These are phyloP conservation scores for Sinella curviseta DNA, from an alignment of 1,140 invertebrate genomes.

Conservation along the genomic window DNA sequence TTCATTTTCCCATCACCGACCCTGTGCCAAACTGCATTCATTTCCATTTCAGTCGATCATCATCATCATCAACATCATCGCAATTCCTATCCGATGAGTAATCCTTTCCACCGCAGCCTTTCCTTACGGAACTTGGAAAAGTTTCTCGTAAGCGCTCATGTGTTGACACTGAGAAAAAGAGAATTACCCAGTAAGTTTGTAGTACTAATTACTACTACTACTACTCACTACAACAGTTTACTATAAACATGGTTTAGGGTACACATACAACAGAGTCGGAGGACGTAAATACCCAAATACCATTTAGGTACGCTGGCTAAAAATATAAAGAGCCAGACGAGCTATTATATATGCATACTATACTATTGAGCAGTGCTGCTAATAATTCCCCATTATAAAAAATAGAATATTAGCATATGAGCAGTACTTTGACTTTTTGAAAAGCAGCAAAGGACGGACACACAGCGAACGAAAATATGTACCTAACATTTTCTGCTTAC, in stretches of 20 bases:
- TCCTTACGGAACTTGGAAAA: too few species aligned
- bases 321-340: too few species aligned
- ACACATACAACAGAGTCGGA: neutral
- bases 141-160: too few species aligned
- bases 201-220: too few species aligned
- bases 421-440: neutral
- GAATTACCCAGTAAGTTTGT: too few species aligned
- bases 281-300: conserved; percentile 6
- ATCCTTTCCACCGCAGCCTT: too few species aligned
- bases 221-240: too few species aligned
- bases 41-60: conserved; percentile 18
- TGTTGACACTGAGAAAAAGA: too few species aligned
- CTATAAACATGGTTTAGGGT: too few species aligned
- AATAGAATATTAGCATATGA: neutral
- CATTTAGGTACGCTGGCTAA: neutral
- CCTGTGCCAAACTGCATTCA: conserved; percentile 9
- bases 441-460: neutral
- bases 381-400: neutral
- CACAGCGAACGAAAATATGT: neutral
- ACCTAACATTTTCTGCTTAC: neutral
- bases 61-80: neutral
- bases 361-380: too few species aligned
- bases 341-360: neutral
- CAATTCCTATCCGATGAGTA: conserved; percentile 9
- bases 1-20: neutral